These are phyloP conservation scores for Hermaeophaga mercurialis DNA, from an alignment of 2,888 invertebrate genomes.

Conservation along the genomic window DNA sequence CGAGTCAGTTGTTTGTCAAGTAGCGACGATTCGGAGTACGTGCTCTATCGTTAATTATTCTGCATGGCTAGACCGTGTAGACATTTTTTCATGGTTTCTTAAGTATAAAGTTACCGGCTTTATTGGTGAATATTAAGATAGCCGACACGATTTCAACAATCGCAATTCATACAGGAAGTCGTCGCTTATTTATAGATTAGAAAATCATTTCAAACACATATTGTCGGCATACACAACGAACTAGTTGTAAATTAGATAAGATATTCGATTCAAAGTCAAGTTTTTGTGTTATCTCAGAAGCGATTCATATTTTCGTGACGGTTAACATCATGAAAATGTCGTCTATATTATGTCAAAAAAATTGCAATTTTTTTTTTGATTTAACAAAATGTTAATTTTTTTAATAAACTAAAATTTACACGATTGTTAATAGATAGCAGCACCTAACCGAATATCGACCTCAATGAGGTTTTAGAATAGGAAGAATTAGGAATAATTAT, in stretches of 20 bases:
- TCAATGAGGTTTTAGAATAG: no score
- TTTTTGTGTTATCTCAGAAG: no score
- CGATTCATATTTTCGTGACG: no score
- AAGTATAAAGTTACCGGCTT: conserved; percentile 6
- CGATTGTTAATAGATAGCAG: no score
- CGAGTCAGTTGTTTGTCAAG: conserved; percentile 4
- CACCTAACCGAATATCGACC: no score
- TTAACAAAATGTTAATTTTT: no score
- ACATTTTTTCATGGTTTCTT: conserved; percentile 4
- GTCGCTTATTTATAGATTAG: conserved; percentile 4
- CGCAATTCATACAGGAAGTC: conserved; percentile 7
- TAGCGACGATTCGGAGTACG: neutral
- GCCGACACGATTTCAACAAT: neutral
- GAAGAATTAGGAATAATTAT: no score
- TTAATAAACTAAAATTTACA: no score
- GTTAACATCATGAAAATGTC: no score
- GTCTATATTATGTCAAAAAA: no score
- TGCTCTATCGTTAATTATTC: conserved; percentile 5
- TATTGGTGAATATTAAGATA: conserved; percentile 6
- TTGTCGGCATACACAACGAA: neutral
- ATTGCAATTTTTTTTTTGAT: no score
- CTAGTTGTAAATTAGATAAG: neutral
- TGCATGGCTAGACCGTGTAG: neutral
- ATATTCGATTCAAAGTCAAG: no score
- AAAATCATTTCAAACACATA: neutral